Conservation (phyloP, 2,888 invertebrate genomes). For the Capitulum mitella region DNA sequence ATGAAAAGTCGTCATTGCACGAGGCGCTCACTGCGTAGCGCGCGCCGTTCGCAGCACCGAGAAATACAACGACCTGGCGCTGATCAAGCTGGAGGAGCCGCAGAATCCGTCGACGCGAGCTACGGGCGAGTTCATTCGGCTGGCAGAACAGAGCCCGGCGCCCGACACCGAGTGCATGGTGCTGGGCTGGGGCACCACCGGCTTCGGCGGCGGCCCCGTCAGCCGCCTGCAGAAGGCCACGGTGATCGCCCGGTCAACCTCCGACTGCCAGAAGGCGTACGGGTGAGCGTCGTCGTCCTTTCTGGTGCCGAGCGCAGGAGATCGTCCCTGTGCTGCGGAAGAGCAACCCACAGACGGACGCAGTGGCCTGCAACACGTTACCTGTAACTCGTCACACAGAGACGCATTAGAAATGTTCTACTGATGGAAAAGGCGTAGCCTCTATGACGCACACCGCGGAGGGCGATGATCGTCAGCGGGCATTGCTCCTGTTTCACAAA, state of each 20-base stretch:
- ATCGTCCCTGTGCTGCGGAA: too few species aligned
- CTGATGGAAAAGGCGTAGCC: too few species aligned
- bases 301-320: too few species aligned
- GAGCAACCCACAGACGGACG: too few species aligned
- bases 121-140: conserved; percentile 40
- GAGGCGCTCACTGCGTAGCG: not conserved
- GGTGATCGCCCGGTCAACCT: not conserved
- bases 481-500: too few species aligned
- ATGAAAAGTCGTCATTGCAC: too few species aligned
- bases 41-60: conserved; percentile 28
- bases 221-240: not conserved
- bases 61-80: conserved; percentile 47
- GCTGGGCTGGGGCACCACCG: conserved; percentile 12
- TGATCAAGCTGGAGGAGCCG: conserved; percentile 45
- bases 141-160: not conserved
- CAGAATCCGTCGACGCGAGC: conserved; percentile 46
- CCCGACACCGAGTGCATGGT: not conserved
- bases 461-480: too few species aligned
- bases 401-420: too few species aligned
- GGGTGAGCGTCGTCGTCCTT: not conserved
- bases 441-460: too few species aligned
- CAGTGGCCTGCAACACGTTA: too few species aligned
- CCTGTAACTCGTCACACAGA: too few species aligned
- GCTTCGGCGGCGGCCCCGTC: not conserved
- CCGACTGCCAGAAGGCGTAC: not conserved